Percentiles rank a stretch among this genome's conserved stretches.
Evolutionary conservation across 2,888 invertebrate genomes (phyloP).

Genomic region (Blastobasis adustella): DNA sequence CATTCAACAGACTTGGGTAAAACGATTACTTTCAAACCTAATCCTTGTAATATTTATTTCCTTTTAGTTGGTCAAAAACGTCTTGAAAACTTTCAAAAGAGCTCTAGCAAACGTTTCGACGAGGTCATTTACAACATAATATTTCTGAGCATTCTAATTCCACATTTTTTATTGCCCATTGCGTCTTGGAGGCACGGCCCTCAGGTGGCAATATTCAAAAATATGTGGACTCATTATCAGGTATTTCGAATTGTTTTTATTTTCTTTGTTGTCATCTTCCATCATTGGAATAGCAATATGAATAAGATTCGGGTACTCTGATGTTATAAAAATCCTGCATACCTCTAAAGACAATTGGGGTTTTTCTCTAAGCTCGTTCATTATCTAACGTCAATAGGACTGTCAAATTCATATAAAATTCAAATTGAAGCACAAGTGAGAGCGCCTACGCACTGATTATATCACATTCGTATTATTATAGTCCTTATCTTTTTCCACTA

Average conservation of each 20-base stretch:
- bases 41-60: not conserved
- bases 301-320: no score
- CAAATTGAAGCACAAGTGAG: no score
- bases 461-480: no score
- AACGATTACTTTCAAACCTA: not conserved
- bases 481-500: no score
- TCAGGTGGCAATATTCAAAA: constrained; percentile 83
- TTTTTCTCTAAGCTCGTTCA: no score
- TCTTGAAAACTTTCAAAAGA: constrained; percentile 68
- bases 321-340: no score
- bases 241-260: constrained; percentile 31
- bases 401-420: no score
- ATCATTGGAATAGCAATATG: no score
- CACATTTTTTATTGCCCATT: constrained; percentile 80
- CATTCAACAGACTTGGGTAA: not conserved
- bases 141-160: constrained; percentile 81
- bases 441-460: no score
- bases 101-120: constrained; percentile 80
- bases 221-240: constrained; percentile 87
- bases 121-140: constrained; percentile 85
- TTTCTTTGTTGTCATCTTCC: no score
- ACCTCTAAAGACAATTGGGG: no score
- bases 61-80: constrained; percentile 70
- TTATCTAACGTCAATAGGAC: no score
- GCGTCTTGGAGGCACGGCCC: constrained; percentile 82